Base-by-base conservation (phyloP, 2,113 vertebrate species). In the Tetrax tetrax region DNA sequence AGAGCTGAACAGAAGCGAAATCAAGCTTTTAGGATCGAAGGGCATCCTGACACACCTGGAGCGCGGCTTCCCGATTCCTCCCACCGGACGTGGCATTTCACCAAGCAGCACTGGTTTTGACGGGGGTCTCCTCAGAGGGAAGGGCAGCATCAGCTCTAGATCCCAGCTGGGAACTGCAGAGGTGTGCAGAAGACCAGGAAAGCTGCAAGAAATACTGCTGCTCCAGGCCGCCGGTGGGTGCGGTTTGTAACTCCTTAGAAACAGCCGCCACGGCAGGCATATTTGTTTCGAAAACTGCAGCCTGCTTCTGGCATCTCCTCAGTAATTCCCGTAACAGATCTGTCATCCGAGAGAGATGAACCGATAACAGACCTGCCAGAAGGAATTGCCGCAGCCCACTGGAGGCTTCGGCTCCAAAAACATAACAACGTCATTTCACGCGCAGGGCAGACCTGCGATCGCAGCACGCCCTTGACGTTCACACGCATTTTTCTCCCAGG, bases 401-500 rank as follows among this genome's bases (percentile, higher is more conserved):
- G 56, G 31, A 78, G 50, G 64, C 37, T 68, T n/a, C 51, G 50
- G 37, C 57, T 89, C 48, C 60, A 23, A 38, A 85, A 81, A 7
- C 61, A 11, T 15, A 59, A 43, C 31, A 23, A 45, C 1, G 4
- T 1, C 13, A 63, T 5, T 61, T 25, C 43, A 50, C 6, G 12
- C 1, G 24, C 1, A 2, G 0, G 1, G 54, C 66, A 63, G 57
- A 74, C 24, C 57, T 7, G 63, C 3, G 10, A 37, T 7, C 0
- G 2, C 15, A 47, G 80, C 51, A 53, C 27, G 29, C 10, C 56
- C 43, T 24, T 28, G 29, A 53, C 1, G 4, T 4, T 41, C 63
- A n/a, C 25, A 4, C 0, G 1, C 1, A 0, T 65, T 68, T 68
- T 64, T 48, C 37, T 57, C 9, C 37, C 0, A 0, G 2, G 9